Conservation (phyloP, 2,797 vertebrate genomes). For the Poecilia wingei region DNA sequence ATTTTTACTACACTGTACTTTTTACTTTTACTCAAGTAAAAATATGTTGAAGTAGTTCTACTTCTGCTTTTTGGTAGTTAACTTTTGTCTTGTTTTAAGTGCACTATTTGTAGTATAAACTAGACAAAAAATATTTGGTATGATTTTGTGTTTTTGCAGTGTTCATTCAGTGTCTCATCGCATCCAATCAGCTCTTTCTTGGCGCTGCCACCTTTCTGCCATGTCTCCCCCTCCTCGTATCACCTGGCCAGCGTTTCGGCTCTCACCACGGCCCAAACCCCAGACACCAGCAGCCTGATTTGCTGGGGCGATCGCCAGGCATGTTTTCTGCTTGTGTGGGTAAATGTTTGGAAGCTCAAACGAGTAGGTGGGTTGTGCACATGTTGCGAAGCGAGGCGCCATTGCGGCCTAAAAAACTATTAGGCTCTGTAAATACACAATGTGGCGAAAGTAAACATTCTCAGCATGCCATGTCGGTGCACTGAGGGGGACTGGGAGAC, state of each 20-base stretch:
- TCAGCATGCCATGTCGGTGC: constrained; percentile 78
- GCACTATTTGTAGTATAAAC: too few relatives aligned
- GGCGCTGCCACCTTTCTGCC: constrained; percentile 35
- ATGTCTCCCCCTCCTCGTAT: constrained; percentile 36
- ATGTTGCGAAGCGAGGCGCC: constrained; percentile 81
- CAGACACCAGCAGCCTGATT: constrained; percentile 63
- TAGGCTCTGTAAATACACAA: constrained; percentile 83
- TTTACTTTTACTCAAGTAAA: too few relatives aligned
- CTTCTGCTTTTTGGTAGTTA: too few relatives aligned
- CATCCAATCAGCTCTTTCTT: constrained; percentile 40
- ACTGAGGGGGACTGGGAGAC: constrained; percentile 79
- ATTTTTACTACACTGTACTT: too few relatives aligned
- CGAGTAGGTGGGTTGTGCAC: constrained; percentile 73
- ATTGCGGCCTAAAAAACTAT: constrained; percentile 84
- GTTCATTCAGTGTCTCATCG: constrained; percentile 43
- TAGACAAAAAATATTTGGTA: too few relatives aligned
- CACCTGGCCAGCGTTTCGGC: constrained; percentile 51
- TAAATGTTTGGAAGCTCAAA: constrained; percentile 40
- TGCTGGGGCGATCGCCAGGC: constrained; percentile 39
- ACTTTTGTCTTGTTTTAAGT: too few relatives aligned
- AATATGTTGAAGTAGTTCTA: too few relatives aligned
- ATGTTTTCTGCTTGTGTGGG: constrained; percentile 42
- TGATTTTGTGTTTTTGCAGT: too few relatives aligned
- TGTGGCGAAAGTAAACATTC: constrained; percentile 83
- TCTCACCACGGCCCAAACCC: constrained; percentile 42